Percentiles rank a stretch among this genome's conserved stretches.
Conservation (phyloP, 2,113 vertebrate genomes). For the Orthonyx spaldingii region DNA sequence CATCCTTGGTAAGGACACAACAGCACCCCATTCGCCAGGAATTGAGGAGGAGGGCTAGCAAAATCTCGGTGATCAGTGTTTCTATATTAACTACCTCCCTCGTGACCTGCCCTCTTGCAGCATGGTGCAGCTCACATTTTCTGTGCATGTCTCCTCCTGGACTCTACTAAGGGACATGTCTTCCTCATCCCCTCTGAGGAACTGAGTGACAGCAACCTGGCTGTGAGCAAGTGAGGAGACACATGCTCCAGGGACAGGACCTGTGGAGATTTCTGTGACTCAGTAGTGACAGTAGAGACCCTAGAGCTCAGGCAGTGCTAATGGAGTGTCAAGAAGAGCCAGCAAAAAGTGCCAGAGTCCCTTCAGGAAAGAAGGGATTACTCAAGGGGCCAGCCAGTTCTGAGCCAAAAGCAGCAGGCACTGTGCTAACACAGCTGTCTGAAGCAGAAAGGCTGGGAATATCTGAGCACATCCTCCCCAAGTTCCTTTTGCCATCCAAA, state of each 20-base stretch:
- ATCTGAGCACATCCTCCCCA: background rate
- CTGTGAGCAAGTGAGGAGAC: background rate
- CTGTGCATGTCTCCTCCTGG: background rate
- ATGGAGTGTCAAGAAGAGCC: background rate
- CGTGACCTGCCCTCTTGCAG: background rate
- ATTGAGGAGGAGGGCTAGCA: background rate
- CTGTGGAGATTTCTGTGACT: background rate
- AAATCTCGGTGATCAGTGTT: accelerated
- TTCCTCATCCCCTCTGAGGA: background rate
- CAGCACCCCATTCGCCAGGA: background rate
- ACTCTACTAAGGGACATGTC: background rate
- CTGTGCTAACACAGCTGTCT: background rate
- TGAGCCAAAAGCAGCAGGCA: background rate
- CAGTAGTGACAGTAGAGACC: background rate
- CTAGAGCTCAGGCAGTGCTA: background rate
- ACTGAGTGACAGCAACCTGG: background rate
- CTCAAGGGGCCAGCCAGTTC: background rate
- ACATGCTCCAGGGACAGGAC: background rate
- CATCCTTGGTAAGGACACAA: background rate
- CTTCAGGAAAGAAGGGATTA: background rate
- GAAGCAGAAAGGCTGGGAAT: background rate
- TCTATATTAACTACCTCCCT: background rate
- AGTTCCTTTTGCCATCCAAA: background rate
- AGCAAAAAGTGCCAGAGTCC: background rate
- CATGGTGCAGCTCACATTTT: background rate